Evolutionary conservation across 2,888 invertebrate species (phyloP), one percentile per base, ranked within the genome.

Genomic region (Drosophila parthenogenetica): DNA sequence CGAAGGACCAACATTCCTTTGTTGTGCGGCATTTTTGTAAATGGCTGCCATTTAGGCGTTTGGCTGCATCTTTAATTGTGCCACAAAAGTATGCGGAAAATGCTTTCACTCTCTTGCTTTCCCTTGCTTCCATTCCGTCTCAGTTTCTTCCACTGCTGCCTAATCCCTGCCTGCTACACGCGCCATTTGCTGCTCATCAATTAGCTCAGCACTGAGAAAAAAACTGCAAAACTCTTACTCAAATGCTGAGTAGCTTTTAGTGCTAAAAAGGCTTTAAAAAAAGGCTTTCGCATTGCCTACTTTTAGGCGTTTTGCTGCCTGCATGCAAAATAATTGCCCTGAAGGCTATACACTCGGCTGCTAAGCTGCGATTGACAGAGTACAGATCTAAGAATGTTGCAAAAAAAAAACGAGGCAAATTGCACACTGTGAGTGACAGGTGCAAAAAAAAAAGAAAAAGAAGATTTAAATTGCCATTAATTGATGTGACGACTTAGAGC

Each of bases 171-270:
- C 7, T 32, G 16, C 29, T 42, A 40, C 35, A 72, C 63, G 76
- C 62, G 51, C 68, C 72, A 76, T 79, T 79, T 76, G 76, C 74
- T 72, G 79, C 76, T 80, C 88, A 83, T 83, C 83, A 86, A 88
- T 88, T 88, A 88, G 76, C 79, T 77, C 37, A 67, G 54, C 35
- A 48, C 32, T 60, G 37, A 45, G 37, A 43, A 50, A 71, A 48
- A 69, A 46, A 43, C 17, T 8, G 40, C 43, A 50, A 19, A 39
- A 37, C 42, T 59, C 46, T 51, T 49, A 51, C 50, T 53, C 54
- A 55, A 50, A 32, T 54, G 61, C 62, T 79, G 88, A 83, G 83
- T 85, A 82, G 88, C 88, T 83, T 83, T 83, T 80, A 88, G 83
- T 88, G 83, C 73, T 55, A 59, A 50, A 61, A 79, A 76, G 86